These are phyloP conservation scores for Microchrysa polita DNA, from an alignment of 2,888 invertebrate species.

Conservation along the genomic window DNA sequence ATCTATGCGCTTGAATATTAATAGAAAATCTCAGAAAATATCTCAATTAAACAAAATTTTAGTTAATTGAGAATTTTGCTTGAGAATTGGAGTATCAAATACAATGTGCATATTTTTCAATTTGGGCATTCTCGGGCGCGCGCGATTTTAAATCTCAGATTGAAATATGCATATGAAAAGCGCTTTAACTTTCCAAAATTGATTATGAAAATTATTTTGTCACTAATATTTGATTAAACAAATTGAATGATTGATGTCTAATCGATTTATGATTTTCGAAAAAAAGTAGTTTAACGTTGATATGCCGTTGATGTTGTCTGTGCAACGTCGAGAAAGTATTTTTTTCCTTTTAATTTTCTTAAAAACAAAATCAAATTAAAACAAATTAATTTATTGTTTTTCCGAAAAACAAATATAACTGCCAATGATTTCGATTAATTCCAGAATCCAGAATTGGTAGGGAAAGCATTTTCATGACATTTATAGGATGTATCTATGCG, in stretches of 20 bases:
- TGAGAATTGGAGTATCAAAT: neutral
- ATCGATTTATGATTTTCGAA: too few relatives aligned
- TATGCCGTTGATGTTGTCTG: neutral
- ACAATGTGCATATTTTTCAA: conserved; percentile 13
- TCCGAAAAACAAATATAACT: conserved; percentile 47
- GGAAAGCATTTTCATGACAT: conserved; percentile 26
- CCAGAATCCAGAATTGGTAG: neutral
- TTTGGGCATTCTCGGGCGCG: neutral
- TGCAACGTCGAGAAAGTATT: conserved; percentile 8
- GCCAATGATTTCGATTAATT: conserved; percentile 32
- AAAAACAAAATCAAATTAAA: conserved; percentile 12
- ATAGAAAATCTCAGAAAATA: neutral
- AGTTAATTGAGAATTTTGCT: neutral
- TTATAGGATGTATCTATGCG: neutral
- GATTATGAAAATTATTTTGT: neutral
- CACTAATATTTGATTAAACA: conserved; percentile 21
- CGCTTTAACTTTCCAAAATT: conserved; percentile 11
- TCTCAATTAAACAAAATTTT: neutral
- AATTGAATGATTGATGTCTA: neutral
- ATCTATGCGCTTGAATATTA: neutral
- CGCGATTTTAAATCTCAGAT: neutral
- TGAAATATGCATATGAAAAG: neutral
- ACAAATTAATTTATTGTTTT: conserved; percentile 40
- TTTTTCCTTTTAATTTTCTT: neutral
- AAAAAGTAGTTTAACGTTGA: neutral